phyloP scores from a whole-genome alignment of 1,140 invertebrate species.

The Heliothis subflexa region DNA sequence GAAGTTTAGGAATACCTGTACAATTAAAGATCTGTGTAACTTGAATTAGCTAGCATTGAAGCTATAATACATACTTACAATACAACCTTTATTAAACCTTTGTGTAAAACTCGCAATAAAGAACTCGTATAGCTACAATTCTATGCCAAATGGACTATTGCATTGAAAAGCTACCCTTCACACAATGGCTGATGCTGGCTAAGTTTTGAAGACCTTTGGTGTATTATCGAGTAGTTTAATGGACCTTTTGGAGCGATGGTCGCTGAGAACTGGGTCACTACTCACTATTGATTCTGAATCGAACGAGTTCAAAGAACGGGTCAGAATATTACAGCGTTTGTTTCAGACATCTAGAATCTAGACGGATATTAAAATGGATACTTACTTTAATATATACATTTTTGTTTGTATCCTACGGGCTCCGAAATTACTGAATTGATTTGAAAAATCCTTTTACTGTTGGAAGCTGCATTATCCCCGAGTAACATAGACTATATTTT shows the following conservation, averaged over 20 bases:
- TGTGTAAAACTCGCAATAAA: too few species aligned
- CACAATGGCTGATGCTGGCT: background rate
- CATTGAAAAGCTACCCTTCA: background rate
- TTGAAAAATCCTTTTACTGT: too few species aligned
- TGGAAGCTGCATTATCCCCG: too few species aligned
- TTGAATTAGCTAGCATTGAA: too few species aligned
- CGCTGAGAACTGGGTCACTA: conserved; percentile 18
- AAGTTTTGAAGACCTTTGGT: conserved; percentile 3
- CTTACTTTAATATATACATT: background rate
- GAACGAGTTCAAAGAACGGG: conserved; percentile 32
- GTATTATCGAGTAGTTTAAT: conserved; percentile 20
- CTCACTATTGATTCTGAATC: conserved; percentile 23
- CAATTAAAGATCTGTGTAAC: too few species aligned
- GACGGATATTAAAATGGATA: background rate
- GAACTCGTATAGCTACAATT: background rate
- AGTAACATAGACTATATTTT: too few species aligned
- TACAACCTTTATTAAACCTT: too few species aligned
- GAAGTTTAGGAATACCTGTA: too few species aligned
- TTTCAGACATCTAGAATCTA: background rate
- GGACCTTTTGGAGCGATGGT: conserved; percentile 17
- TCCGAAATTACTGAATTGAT: too few species aligned
- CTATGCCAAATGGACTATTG: background rate
- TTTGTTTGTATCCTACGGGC: too few species aligned
- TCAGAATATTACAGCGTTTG: conserved; percentile 24
- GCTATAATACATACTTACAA: too few species aligned